phyloP scores from a whole-genome alignment of 2,888 invertebrate genomes.

The Ornithoptera priamus region DNA sequence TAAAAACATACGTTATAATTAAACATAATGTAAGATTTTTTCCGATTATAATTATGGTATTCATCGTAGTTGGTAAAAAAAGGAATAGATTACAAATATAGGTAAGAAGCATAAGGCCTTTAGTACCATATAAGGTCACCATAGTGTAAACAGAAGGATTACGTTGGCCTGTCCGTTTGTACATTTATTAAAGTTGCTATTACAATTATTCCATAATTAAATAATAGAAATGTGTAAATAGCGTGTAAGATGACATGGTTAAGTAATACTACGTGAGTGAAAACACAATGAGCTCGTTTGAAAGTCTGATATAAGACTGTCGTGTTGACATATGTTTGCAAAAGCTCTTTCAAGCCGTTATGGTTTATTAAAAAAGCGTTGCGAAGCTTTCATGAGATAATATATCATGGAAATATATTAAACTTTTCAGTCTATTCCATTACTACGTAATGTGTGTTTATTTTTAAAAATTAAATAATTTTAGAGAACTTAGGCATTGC shows the following conservation, averaged over 20 bases:
- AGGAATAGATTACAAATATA: constrained; percentile 16
- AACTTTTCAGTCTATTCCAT: background rate
- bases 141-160: constrained; percentile 8
- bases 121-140: constrained; percentile 19
- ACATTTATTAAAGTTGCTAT: background rate
- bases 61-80: constrained; percentile 1
- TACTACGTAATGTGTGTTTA: background rate
- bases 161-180: constrained; percentile 13
- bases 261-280: constrained; percentile 59
- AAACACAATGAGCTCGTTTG: constrained; percentile 58
- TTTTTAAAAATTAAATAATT: too few relatives aligned
- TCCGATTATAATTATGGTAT: constrained; percentile 4
- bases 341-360: constrained; percentile 39
- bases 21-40: background rate
- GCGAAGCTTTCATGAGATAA: constrained; percentile 5
- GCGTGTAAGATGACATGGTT: constrained; percentile 44
- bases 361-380: constrained; percentile 28
- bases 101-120: constrained; percentile 16
- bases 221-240: constrained; percentile 26
- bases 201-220: constrained; percentile 24
- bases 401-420: background rate
- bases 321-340: constrained; percentile 47
- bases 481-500: background rate
- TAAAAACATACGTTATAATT: background rate
- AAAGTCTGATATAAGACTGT: constrained; percentile 46